Conservation (phyloP, 2,113 vertebrate genomes). For the Anseranas semipalmata region DNA sequence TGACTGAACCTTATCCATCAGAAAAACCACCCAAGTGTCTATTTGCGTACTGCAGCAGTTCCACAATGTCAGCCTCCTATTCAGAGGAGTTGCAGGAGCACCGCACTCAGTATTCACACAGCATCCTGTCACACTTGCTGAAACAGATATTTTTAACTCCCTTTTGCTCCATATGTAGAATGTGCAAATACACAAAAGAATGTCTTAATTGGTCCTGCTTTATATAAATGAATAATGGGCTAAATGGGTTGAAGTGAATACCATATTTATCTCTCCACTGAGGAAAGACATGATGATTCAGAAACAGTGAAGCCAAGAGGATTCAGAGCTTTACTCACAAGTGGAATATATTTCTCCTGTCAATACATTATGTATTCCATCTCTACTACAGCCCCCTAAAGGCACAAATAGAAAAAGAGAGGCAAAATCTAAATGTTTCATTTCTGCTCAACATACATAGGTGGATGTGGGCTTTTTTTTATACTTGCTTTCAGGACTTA, state of each 20-base stretch:
- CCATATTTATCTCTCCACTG: constrained; percentile 80
- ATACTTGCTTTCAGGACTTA: constrained; percentile 51
- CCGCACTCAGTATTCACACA: constrained; percentile 61
- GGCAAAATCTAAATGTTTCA: constrained; percentile 69
- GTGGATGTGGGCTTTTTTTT: constrained; percentile 30
- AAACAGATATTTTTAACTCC: constrained; percentile 79
- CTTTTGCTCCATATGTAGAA: constrained; percentile 74
- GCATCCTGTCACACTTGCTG: constrained; percentile 71
- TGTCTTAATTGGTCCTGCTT: constrained; percentile 80
- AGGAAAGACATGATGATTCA: constrained; percentile 78
- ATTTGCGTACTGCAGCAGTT: constrained; percentile 5
- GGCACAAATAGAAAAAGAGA: constrained; percentile 70
- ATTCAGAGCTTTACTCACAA: constrained; percentile 66
- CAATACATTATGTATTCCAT: constrained; percentile 76
- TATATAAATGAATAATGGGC: constrained; percentile 81
- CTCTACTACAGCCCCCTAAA: constrained; percentile 74
- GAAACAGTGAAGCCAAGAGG: constrained; percentile 73
- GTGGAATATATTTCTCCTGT: constrained; percentile 78
- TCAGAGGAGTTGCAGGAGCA: constrained; percentile 15
- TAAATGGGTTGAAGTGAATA: constrained; percentile 81
- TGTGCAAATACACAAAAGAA: constrained; percentile 79
- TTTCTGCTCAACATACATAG: constrained; percentile 65
- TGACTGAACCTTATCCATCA: not conserved
- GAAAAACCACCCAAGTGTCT: constrained; percentile 38
- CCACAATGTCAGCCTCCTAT: not conserved